phyloP scores from a whole-genome alignment of 2,797 vertebrate species.

The Phalanger gymnotis region DNA sequence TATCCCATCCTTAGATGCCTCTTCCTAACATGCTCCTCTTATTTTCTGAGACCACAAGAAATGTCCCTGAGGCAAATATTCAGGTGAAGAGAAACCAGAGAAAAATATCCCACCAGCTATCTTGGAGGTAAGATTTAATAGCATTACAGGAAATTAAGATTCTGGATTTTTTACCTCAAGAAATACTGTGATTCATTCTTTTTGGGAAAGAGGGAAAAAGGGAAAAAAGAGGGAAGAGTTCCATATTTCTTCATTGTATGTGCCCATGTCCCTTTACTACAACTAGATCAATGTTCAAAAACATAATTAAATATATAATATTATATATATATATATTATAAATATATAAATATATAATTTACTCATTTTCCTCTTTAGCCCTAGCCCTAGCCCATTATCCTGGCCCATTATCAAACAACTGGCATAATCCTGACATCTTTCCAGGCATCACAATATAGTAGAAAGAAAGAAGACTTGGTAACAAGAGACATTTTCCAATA shows the following conservation, averaged over 20 bases:
- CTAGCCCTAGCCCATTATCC: background rate
- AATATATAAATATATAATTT: background rate
- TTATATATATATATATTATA: too few relatives aligned
- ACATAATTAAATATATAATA: background rate
- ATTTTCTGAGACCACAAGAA: background rate
- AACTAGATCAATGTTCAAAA: background rate
- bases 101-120: background rate
- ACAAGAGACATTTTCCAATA: background rate
- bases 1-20: background rate
- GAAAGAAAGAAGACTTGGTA: background rate
- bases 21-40: background rate
- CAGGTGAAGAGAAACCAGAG: background rate
- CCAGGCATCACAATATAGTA: background rate
- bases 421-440: background rate
- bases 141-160: background rate
- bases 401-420: background rate
- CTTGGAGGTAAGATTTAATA: background rate
- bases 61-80: background rate
- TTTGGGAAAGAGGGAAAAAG: background rate
- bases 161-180: background rate
- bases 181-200: background rate
- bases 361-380: background rate
- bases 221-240: background rate
- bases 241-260: background rate
- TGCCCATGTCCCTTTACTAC: background rate